phyloP scores from a whole-genome alignment of 2,113 vertebrate species.

The Anser cygnoides region DNA sequence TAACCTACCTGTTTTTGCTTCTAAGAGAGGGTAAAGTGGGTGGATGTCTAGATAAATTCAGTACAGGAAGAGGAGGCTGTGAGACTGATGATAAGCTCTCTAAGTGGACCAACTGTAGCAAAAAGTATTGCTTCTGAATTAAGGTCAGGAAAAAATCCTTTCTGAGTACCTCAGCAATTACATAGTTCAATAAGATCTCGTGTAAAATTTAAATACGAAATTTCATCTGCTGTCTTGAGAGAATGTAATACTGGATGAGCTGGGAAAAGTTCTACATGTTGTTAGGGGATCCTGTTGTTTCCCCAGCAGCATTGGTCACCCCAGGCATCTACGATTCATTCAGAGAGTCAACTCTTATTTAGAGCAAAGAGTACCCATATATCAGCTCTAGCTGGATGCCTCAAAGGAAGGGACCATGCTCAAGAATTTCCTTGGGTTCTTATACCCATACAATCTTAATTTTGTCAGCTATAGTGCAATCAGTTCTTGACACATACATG shows the following conservation, averaged over 20 bases:
- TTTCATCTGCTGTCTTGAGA: not conserved
- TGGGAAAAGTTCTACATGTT: not conserved
- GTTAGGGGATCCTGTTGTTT: too few species aligned
- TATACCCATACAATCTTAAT: too few species aligned
- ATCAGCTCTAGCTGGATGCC: too few species aligned
- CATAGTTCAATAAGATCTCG: not conserved
- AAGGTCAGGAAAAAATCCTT: not conserved
- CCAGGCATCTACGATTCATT: too few species aligned
- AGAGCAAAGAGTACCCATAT: too few species aligned
- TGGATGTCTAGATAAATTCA: not conserved
- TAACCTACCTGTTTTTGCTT: not conserved
- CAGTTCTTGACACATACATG: too few species aligned
- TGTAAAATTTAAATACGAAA: not conserved
- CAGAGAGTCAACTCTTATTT: too few species aligned
- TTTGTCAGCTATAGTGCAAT: too few species aligned
- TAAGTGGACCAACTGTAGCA: not conserved
- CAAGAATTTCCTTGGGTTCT: too few species aligned
- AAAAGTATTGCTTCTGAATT: not conserved
- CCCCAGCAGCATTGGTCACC: too few species aligned
- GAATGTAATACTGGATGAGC: not conserved
- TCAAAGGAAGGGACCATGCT: too few species aligned
- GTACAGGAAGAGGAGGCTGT: not conserved
- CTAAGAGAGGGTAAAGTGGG: not conserved
- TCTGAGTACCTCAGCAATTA: not conserved
- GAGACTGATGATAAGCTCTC: not conserved